phyloP scores from a whole-genome alignment of 2,113 vertebrate genomes.

The Atherinomorus stipes region DNA sequence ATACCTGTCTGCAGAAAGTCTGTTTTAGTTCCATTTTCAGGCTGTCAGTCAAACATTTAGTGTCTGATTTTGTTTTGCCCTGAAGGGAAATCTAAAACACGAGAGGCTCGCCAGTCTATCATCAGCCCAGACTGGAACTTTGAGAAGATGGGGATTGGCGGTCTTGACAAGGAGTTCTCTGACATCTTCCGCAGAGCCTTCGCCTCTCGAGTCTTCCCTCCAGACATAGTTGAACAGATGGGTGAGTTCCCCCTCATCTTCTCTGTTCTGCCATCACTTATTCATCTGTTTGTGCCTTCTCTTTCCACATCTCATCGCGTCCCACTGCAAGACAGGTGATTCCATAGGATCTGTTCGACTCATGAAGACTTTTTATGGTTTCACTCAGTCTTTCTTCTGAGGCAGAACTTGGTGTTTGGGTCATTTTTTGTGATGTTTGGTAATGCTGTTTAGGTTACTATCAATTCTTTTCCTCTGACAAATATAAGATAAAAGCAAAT shows the following conservation, averaged over 20 bases:
- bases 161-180: slow-evolving; percentile 97
- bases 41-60: not conserved
- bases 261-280: not conserved
- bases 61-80: slow-evolving; percentile 1
- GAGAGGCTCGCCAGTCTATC: slow-evolving; percentile 94
- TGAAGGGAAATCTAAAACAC: slow-evolving; percentile 93
- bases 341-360: not conserved
- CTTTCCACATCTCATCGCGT: not conserved
- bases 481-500: too few species aligned
- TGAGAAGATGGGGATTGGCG: slow-evolving; percentile 98
- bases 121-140: slow-evolving; percentile 99
- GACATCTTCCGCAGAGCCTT: slow-evolving; percentile 97
- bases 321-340: not conserved
- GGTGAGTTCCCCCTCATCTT: slow-evolving; percentile 81
- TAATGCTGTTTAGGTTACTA: too few species aligned
- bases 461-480: too few species aligned
- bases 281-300: slow-evolving; percentile 19
- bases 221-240: slow-evolving; percentile 98
- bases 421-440: too few species aligned
- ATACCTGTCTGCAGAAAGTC: not conserved
- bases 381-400: too few species aligned
- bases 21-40: not conserved
- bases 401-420: too few species aligned
- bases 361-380: too few species aligned
- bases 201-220: slow-evolving; percentile 96